Conservation (phyloP, 2,113 vertebrate genomes). For the Neogobius melanostomus region DNA sequence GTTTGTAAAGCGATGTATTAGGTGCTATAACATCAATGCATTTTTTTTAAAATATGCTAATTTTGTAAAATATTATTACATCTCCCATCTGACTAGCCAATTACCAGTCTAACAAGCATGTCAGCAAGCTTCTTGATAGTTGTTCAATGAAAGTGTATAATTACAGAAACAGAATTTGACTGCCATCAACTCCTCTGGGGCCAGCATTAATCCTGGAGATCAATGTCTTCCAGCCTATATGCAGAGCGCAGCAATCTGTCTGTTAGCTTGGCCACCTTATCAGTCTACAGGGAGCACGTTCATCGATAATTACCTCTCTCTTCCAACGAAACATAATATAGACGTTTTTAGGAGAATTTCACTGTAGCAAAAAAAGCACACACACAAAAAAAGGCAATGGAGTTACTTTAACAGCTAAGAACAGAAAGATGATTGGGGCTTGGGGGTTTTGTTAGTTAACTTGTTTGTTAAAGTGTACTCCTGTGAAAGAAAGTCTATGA, state of each 20-base stretch:
- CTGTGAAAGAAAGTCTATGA: too few relatives aligned
- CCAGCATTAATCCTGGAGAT: constrained; percentile 72
- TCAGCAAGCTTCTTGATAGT: constrained; percentile 65
- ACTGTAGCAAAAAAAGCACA: too few relatives aligned
- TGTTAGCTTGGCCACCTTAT: constrained; percentile 65
- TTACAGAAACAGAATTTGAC: constrained; percentile 77
- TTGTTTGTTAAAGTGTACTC: too few relatives aligned
- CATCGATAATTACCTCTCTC: constrained; percentile 68
- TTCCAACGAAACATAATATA: constrained; percentile 51
- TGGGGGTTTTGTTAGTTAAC: too few relatives aligned
- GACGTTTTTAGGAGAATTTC: constrained; percentile 61
- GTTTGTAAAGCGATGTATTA: constrained; percentile 7
- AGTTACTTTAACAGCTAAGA: constrained; percentile 29
- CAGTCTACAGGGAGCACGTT: constrained; percentile 58
- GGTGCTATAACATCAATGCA: constrained; percentile 16
- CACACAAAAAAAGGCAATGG: constrained; percentile 43
- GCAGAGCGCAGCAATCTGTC: constrained; percentile 75
- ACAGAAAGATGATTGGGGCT: not conserved
- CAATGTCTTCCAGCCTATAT: constrained; percentile 71
- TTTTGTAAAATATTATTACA: constrained; percentile 28
- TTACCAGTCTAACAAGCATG: constrained; percentile 39
- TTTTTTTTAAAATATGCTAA: constrained; percentile 9
- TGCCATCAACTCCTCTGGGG: constrained; percentile 58
- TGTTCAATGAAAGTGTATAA: constrained; percentile 72
- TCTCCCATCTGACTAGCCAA: constrained; percentile 30